Conservation (phyloP, 64 coral and sea anemone species). For the Stichodactyla mertensii region DNA sequence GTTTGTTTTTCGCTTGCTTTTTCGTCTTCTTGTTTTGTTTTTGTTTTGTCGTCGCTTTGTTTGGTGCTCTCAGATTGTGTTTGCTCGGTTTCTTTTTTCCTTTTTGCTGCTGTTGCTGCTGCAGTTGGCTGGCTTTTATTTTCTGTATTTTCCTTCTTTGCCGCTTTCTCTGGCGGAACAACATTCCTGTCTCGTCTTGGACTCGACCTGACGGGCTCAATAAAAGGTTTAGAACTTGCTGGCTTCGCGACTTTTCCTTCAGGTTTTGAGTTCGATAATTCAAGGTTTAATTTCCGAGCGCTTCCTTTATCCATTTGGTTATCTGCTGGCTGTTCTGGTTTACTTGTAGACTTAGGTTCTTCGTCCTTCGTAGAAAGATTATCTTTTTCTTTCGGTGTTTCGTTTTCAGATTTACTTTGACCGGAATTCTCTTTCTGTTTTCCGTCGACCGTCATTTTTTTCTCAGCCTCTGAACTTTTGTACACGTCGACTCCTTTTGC, state of each 20-base stretch:
- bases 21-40: neutral
- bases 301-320: neutral
- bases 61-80: neutral
- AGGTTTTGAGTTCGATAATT: neutral
- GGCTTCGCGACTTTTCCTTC: neutral
- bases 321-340: neutral
- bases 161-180: neutral
- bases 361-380: neutral
- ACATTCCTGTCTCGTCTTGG: slow-evolving; percentile 10
- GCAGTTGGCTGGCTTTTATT: neutral
- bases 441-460: neutral
- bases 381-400: slow-evolving; percentile 1
- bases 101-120: neutral
- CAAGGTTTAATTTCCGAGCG: neutral
- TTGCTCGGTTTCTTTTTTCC: neutral
- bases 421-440: neutral
- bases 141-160: neutral
- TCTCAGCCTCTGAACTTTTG: neutral
- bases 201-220: slow-evolving; percentile 9
- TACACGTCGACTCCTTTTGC: slow-evolving; percentile 16
- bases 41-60: neutral
- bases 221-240: neutral
- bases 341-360: neutral
- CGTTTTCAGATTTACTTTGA: neutral
- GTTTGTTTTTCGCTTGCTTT: neutral